Evolutionary conservation across 2,113 vertebrate genomes (phyloP).

Genomic region (Burhinus oedicnemus): DNA sequence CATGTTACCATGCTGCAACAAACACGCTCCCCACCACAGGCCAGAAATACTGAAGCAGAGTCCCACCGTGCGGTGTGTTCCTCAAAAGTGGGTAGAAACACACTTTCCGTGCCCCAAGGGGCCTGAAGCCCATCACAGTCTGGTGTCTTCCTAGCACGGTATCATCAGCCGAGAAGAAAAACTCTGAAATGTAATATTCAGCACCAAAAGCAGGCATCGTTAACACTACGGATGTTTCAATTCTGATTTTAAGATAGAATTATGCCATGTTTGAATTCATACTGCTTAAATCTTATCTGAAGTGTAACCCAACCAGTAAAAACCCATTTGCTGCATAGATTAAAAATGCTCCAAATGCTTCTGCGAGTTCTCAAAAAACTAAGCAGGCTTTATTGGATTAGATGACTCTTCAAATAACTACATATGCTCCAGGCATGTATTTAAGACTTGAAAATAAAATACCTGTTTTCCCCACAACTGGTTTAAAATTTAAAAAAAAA

Average conservation of each 20-base stretch:
- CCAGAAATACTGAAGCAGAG: neutral
- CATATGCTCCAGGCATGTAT: neutral
- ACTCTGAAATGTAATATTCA: neutral
- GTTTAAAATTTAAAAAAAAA: neutral
- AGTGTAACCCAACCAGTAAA: neutral
- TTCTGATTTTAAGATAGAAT: neutral
- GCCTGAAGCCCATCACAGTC: neutral
- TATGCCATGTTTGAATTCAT: neutral
- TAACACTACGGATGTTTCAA: neutral
- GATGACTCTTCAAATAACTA: neutral
- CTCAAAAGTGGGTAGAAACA: neutral
- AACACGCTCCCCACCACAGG: neutral
- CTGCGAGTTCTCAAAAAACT: neutral
- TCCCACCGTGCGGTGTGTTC: neutral
- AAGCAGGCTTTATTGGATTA: neutral
- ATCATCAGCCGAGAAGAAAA: neutral
- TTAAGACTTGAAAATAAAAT: neutral
- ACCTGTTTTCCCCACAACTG: neutral
- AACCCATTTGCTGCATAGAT: neutral
- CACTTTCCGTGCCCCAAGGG: neutral
- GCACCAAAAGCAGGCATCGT: rapidly evolving
- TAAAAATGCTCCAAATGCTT: neutral
- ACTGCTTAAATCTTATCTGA: neutral
- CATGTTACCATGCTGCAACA: neutral
- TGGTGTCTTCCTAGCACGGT: neutral